Percentiles rank a stretch among this genome's conserved stretches.
These are phyloP conservation scores for Perodicticus potto DNA, from an alignment of 2,797 vertebrate genomes.

Conservation along the genomic window DNA sequence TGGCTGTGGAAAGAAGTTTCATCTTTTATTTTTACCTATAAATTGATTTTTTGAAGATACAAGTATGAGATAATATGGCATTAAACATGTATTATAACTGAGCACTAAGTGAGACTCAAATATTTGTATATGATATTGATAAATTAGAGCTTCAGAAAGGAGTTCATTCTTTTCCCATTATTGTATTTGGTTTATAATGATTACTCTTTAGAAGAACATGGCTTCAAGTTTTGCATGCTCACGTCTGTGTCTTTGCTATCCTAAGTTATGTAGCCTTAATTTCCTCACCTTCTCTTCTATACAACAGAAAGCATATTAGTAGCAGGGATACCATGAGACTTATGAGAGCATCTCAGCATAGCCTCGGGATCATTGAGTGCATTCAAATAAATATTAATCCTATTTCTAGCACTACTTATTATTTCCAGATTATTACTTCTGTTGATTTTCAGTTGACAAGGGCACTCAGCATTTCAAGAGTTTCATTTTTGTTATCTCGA, in stretches of 20 bases:
- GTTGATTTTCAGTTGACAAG: conserved; percentile 8
- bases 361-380: not conserved
- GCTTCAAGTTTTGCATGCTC: not conserved
- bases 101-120: not conserved
- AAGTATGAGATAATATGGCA: not conserved
- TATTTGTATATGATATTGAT: not conserved
- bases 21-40: not conserved
- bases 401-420: not conserved
- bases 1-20: not conserved
- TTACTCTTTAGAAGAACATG: not conserved
- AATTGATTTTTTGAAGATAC: not conserved
- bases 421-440: not conserved
- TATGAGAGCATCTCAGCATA: not conserved
- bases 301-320: not conserved
- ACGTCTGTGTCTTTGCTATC: not conserved
- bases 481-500: not conserved
- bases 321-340: not conserved
- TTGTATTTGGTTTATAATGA: not conserved
- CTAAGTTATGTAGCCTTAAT: not conserved
- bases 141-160: not conserved
- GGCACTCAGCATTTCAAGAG: not conserved
- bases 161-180: not conserved
- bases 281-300: conserved; percentile 19
- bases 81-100: not conserved
- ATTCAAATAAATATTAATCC: conserved; percentile 30